These are phyloP conservation scores for Tragelaphus eurycerus DNA, from an alignment of 2,797 vertebrate genomes.

Conservation along the genomic window DNA sequence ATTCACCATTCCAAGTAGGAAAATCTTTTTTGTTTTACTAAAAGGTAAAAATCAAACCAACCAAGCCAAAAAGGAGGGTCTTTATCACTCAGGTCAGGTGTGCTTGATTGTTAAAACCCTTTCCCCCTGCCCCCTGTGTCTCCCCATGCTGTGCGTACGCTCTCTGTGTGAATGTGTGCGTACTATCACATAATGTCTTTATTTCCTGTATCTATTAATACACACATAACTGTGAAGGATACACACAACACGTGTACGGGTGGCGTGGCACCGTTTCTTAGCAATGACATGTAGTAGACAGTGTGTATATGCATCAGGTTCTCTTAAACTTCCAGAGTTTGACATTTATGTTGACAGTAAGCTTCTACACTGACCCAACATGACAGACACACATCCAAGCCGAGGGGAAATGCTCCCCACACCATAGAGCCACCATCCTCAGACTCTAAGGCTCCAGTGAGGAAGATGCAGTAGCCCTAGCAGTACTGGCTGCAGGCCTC, in stretches of 20 bases:
- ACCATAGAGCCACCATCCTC: background rate
- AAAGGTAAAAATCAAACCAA: background rate
- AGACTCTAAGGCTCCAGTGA: background rate
- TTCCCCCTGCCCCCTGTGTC: too few species aligned
- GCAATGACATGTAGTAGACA: background rate
- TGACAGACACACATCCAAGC: background rate
- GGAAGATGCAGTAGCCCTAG: accelerated
- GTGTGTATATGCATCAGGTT: accelerated
- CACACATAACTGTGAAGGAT: background rate
- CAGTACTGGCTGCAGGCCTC: background rate
- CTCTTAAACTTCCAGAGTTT: background rate
- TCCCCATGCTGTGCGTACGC: accelerated
- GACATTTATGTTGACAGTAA: background rate
- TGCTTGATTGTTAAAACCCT: background rate
- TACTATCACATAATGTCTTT: background rate
- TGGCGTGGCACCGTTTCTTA: background rate
- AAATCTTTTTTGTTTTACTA: background rate
- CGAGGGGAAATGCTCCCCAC: background rate
- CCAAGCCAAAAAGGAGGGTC: background rate
- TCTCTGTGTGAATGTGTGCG: too few species aligned
- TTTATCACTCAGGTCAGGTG: background rate
- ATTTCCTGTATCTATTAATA: background rate
- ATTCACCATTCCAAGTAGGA: background rate
- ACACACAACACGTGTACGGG: accelerated
- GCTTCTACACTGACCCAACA: background rate